Conservation (phyloP, 2,113 vertebrate species). For the Melanocharis versteri region DNA sequence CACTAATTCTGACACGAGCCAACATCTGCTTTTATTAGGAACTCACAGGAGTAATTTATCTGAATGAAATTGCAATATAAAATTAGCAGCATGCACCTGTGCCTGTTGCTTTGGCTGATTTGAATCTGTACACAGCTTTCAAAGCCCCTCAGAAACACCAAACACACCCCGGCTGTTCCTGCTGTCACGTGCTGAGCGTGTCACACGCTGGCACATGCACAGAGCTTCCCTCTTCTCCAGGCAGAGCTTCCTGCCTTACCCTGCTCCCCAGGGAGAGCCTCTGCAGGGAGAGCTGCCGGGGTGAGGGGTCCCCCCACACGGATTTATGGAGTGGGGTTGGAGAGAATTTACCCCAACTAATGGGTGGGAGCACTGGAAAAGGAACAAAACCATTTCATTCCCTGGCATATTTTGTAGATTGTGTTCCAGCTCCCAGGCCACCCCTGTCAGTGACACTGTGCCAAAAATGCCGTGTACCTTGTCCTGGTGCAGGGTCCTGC, state of each 20-base stretch:
- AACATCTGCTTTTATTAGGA: slow-evolving; percentile 55
- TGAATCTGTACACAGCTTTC: neutral
- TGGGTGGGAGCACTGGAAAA: neutral
- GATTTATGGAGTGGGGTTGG: fast-evolving
- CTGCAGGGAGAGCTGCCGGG: neutral
- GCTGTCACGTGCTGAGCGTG: neutral
- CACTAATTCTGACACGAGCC: slow-evolving; percentile 45
- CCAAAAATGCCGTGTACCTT: fast-evolving
- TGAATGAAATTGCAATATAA: slow-evolving; percentile 7
- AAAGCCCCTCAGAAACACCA: neutral
- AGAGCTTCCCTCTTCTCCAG: neutral
- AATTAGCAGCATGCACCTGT: neutral
- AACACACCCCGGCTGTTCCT: neutral
- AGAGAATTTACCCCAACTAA: neutral
- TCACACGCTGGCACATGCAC: neutral
- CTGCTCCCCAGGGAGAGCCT: neutral
- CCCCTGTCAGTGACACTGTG: fast-evolving
- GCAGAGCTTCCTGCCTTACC: fast-evolving
- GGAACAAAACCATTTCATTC: fast-evolving
- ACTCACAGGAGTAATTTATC: slow-evolving; percentile 31
- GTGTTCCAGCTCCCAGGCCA: no score
- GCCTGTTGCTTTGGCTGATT: neutral
- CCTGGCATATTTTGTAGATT: fast-evolving
- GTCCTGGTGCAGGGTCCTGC: fast-evolving
- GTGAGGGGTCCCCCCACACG: fast-evolving